phyloP scores from a whole-genome alignment of 2,797 vertebrate species.

The Lateolabrax maculatus region DNA sequence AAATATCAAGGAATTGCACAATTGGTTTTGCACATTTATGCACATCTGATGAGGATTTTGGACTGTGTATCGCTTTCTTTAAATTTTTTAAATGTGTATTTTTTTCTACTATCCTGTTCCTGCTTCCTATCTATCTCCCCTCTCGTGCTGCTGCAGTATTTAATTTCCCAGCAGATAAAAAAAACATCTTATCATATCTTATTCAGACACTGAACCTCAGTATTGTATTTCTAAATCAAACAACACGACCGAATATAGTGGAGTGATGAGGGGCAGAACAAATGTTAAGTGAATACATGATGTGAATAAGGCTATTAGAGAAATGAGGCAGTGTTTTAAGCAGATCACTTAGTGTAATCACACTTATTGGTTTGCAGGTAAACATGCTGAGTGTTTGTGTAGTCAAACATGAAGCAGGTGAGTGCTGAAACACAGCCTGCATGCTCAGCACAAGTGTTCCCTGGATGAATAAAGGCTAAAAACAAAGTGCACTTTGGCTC shows the following conservation, averaged over 20 bases:
- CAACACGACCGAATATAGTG: not conserved
- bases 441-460: constrained; percentile 38
- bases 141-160: not conserved
- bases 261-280: not conserved
- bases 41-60: too few relatives aligned
- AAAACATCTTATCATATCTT: not conserved
- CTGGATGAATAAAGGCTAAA: constrained; percentile 17
- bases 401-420: constrained; percentile 14
- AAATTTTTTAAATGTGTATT: not conserved
- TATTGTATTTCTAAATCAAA: not conserved
- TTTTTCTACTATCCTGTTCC: not conserved
- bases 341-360: not conserved
- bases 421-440: constrained; percentile 17
- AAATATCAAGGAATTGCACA: too few relatives aligned
- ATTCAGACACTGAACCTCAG: not conserved
- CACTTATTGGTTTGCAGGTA: not conserved
- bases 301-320: not conserved
- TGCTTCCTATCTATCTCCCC: not conserved
- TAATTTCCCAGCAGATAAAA: not conserved
- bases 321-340: not conserved
- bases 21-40: not conserved
- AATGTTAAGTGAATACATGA: not conserved
- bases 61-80: not conserved
- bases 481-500: constrained; percentile 29
- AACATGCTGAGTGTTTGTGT: not conserved